Evolutionary conservation across 2,888 invertebrate genomes (phyloP), one percentile per base, ranked within the genome.

Genomic region (Charanyca ferruginea): DNA sequence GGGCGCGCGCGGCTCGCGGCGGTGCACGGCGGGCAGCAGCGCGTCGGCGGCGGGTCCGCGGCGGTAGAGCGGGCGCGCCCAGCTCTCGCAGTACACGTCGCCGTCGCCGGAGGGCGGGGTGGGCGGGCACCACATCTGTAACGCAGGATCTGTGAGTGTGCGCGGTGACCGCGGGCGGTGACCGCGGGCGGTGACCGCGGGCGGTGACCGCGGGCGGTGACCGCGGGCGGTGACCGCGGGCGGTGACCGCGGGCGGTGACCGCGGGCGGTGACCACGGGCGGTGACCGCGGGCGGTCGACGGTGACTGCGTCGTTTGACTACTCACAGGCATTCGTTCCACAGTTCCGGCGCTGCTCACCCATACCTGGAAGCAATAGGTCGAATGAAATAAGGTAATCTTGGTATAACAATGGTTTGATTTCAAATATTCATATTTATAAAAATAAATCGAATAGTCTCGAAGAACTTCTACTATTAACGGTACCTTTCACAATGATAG

Each of bases 81-180:
- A 97, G 81, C 97, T 96, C 90, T 99, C 99, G 80, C 98, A 97
- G 95, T 99, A 99, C 65, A 99, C 93, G 91, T 99, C 99, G 87
- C 97, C 97, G 85, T 99, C 99, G 90, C 98, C 98, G 90, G 98
- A 97, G 13, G 99, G 99, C 66, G 99, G 99, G 22, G 99, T 99
- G 65, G 99, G 99, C 61, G 99, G 99, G 82, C 98, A 97, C 99
- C 99, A 99, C 96, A 98, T 97, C 99, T 99, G 93, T 82, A 86
- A 79, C 59, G 55, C 22, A 60, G 18, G 11, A 20, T 13, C 32
- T 16, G 51, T 52, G 18, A 25, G 61, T 16, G 54, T 16, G 48
- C 38, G 44, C 23, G 16, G 23, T 0, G 41, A 20, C 11, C 9
- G 16, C 16, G 2, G 0, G 3, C n/a, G 6, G 20, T 8, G 20